Base-by-base conservation (phyloP, 1,140 invertebrate species). In the Aethina tumida region DNA sequence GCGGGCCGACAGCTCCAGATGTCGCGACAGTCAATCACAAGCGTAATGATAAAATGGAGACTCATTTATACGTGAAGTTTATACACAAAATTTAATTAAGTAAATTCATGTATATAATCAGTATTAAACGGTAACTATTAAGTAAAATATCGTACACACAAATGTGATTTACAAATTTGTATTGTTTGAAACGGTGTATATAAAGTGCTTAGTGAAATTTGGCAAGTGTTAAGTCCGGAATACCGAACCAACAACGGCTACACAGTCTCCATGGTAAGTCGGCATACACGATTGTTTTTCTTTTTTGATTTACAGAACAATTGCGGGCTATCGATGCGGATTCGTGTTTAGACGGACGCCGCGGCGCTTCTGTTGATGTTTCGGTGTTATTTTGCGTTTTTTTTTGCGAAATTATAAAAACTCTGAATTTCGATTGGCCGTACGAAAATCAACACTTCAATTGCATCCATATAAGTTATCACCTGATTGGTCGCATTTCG, bases 401-500 rank as follows among this genome's bases (percentile, higher is more conserved):
- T 26, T 33, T 28, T 17, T 20, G 25, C 14, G 16, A 40, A 28
- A 39, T 52, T 35, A 17, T 39, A 40, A 25, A 56, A 63, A 61
- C 61, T 56, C 64, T 56, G 64, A 56, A 59, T 63, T 62, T 60
- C 63, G 55, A 71, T 70, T 70, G 66, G 67, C 63, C 66, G 63
- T 65, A 65, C 62, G 61, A 64, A 64, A 67, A 68, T 70, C 66
- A 67, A 68, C 66, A 65, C 58, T 61, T 62, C 60, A 59, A 66
- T 68, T 70, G 62, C 61, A 56, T 59, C 60, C 63, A 65, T 68
- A 65, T 65, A 71, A 73, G 67, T 65, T 66, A 68, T 68, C 68
- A 68, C 67, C 66, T 71, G 69, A 75, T 75, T 75, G 73, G 71
- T 68, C 64, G 67, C 65, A 63, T 68, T 67, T 69, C 47, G 49